Base-by-base conservation (phyloP, 2,113 vertebrate species). In the Sander lucioperca region DNA sequence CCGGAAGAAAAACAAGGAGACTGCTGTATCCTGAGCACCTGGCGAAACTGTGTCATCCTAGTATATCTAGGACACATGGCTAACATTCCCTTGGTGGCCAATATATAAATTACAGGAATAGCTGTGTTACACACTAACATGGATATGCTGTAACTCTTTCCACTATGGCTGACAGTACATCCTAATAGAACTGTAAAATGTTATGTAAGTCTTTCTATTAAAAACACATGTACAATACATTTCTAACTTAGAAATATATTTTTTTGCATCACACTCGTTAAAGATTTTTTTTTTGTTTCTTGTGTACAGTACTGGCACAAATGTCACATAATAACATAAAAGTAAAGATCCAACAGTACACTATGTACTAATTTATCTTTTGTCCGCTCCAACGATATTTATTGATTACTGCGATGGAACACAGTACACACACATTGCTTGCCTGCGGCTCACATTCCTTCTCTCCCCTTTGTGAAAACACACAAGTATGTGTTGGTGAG, bases 401-500 rank as follows among this genome's bases (percentile, higher is more conserved):
- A 90, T 89, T 90, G 86, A 91, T 92, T 84, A 83, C 51, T 79
- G 80, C n/a, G 25, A 80, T 59, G 78, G 72, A 85, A 84, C 74
- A 71, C 76, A 58, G 57, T 9, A 66, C 77, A 82, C 74, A 79
- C 62, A 80, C 84, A 64, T 50, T 74, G 77, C 77, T 62, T 57
- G 80, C 84, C 91, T 36, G 80, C 54, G 19, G 86, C 84, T 82
- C 84, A 76, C 74, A 80, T 79, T 90, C 84, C 83, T 88, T 89
- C 78, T 80, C 86, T 82, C 84, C 54, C 76, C 80, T 86, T 84
- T 82, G 85, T 85, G 79, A 91, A 89, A 89, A 88, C 85, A 79
- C 91, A 88, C 85, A 83, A 88, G 89, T 83, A 89, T 88, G 90
- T 91, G 92, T 91, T 23, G 72, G 78, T 77, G 85, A 88, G 90